phyloP scores from a whole-genome alignment of 2,797 vertebrate genomes.

The Hybognathus amarus region DNA sequence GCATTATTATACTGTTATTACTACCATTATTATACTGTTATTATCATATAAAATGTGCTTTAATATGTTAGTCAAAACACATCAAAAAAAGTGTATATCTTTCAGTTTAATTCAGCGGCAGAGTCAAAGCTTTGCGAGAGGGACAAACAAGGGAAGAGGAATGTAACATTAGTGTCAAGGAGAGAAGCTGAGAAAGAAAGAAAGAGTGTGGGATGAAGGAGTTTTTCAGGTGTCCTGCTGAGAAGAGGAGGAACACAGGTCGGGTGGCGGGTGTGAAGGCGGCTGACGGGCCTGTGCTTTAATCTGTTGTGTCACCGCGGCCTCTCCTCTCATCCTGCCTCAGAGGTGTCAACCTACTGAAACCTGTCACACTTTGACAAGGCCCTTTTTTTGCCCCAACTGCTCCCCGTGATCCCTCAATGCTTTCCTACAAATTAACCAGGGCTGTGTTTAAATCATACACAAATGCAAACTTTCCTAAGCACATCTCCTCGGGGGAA shows the following conservation, averaged over 20 bases:
- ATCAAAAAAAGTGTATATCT: background rate
- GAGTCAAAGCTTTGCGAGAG: background rate
- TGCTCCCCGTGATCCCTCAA: background rate
- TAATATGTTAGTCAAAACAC: background rate
- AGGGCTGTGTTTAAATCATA: background rate
- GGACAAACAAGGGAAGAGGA: background rate
- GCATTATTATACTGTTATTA: background rate
- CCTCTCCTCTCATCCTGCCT: constrained; percentile 66
- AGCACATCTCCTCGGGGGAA: background rate
- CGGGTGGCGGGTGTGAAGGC: constrained; percentile 73
- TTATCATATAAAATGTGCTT: background rate
- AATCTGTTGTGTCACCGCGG: constrained; percentile 83
- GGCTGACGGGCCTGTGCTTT: constrained; percentile 78
- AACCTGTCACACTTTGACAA: constrained; percentile 68
- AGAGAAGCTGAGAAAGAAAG: background rate
- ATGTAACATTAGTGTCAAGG: background rate
- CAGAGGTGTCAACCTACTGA: constrained; percentile 69
- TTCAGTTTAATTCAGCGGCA: background rate
- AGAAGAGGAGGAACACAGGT: constrained; percentile 79
- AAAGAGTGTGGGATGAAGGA: background rate
- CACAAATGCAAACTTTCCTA: background rate
- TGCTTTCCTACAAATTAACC: background rate
- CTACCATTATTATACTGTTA: background rate
- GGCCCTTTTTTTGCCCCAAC: background rate
- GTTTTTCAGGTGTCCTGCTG: constrained; percentile 53